Evolutionary conservation across 2,113 vertebrate genomes (phyloP).

Genomic region (Ginglymostoma cirratum): DNA sequence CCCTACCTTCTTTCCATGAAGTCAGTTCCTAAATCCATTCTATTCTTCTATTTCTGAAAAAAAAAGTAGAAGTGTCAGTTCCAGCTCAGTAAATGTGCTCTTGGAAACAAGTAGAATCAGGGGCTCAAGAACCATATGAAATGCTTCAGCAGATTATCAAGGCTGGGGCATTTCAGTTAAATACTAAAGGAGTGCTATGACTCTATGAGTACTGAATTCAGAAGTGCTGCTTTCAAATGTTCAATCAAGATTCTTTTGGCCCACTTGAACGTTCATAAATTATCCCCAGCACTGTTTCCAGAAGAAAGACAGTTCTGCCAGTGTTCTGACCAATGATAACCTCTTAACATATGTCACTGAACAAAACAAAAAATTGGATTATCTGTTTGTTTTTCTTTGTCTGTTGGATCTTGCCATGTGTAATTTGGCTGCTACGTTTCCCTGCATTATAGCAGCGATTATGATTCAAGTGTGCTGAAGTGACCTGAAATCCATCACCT

Average conservation of each 20-base stretch:
- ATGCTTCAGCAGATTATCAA: not conserved
- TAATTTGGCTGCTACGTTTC: not conserved
- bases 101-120: not conserved
- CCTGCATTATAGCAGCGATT: not conserved
- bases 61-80: not conserved
- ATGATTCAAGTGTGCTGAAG: not conserved
- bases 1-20: not conserved
- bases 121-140: not conserved
- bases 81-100: not conserved
- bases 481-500: not conserved
- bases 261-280: not conserved
- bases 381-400: not conserved
- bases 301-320: not conserved
- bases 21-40: not conserved
- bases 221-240: not conserved
- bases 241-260: not conserved
- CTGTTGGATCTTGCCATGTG: not conserved
- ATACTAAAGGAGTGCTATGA: not conserved
- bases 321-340: not conserved
- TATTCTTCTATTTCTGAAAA: not conserved
- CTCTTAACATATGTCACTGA: not conserved
- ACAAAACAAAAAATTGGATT: not conserved
- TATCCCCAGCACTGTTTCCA: not conserved
- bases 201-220: not conserved
- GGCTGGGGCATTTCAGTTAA: not conserved